Evolutionary conservation across 2,797 vertebrate species (phyloP), one percentile per base, ranked within the genome.

Genomic region (Chaunax sp.): DNA sequence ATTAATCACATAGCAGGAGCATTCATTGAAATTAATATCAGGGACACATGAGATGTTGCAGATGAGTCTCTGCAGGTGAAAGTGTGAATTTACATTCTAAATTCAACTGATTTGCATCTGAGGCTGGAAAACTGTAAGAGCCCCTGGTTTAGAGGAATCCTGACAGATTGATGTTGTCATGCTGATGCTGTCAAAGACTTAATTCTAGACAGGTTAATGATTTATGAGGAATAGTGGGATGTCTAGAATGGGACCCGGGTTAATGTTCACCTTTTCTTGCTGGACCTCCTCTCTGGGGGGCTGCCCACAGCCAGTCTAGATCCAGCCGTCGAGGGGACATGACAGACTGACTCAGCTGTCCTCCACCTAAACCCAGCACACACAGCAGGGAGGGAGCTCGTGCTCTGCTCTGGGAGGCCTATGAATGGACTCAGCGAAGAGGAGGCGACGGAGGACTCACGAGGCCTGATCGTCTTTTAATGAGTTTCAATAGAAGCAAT

Each of bases 251-350:
- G 81, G 78, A 89, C 72, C 47, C 9, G 67, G 86, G 93, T 95
- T 94, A 95, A 95, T 95, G 90, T 94, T 94, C 92, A 92, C 87
- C 89, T 80, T 75, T 71, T 81, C 63, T 83, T 19, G 14, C 65
- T 20, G 45, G 80, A 85, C 80, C 83, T 77, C 84, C 80, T 89
- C 87, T 87, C 58, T 43, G 80, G 89, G 83, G 83, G 82, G 70
- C 83, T 69, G 66, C 80, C 74, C 69, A 55, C 82, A 80, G 76
- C 70, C 80, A 75, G 72, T 73, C 66, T 70, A 67, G 63, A 70
- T 54, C 67, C 67, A 78, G 58, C 61, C 41, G n/a, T 47, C 14
- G 50, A 71, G 44, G 70, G 66, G 78, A 77, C 57, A 15, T 59
- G 69, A 63, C 72, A 77, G 64, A 67, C 73, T 68, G 77, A 59